Evolutionary conservation across 2,113 vertebrate genomes (phyloP), one percentile per base, ranked within the genome.

Genomic region (Aythya baeri): DNA sequence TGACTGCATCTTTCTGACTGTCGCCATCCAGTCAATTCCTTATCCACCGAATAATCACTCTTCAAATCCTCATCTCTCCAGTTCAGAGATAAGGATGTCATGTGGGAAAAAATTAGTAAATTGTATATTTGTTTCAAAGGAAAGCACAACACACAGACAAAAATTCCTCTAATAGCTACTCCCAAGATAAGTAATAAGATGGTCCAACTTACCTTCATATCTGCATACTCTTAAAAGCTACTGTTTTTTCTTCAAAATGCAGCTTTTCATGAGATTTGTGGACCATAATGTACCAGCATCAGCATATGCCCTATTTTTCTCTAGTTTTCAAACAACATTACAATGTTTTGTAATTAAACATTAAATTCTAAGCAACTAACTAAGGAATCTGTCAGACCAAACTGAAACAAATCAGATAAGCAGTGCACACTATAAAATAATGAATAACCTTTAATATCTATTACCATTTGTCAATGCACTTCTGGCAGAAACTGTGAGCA

Each of bases 401-500:
- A 63, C 22, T 15, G 70, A 83, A 93, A 68, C 29, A 38, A 7
- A 5, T 36, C 49, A 67, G 31, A 49, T 38, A 59, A 55, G 13
- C 22, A 55, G 22, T 18, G 63, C 21, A 34, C 16, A 34, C 15
- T 32, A 59, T 32, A 73, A 89, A 93, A 62, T 22, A 92, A 88
- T 12, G 3, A 80, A 32, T 57, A 54, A 59, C 4, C 50, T 89
- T 77, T 74, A 59, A 32, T 43, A 20, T 57, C 8, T 38, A 97
- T 98, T 97, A 99, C 99, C 99, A 99, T 97, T 99, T 99, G 95
- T 99, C 99, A 73, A 99, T 99, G 96, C 99, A 99, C 83, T 99
- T 99, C 98, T 99, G 99, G 97, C 99, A 99, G 97, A 99, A 99
- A 96, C 98, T 99, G 98, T 99, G 99, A 27, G 99, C 98, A 71